Evolutionary conservation across 2,888 invertebrate genomes (phyloP), one percentile per base, ranked within the genome.

Genomic region (Paralinhomoeus sp.): DNA sequence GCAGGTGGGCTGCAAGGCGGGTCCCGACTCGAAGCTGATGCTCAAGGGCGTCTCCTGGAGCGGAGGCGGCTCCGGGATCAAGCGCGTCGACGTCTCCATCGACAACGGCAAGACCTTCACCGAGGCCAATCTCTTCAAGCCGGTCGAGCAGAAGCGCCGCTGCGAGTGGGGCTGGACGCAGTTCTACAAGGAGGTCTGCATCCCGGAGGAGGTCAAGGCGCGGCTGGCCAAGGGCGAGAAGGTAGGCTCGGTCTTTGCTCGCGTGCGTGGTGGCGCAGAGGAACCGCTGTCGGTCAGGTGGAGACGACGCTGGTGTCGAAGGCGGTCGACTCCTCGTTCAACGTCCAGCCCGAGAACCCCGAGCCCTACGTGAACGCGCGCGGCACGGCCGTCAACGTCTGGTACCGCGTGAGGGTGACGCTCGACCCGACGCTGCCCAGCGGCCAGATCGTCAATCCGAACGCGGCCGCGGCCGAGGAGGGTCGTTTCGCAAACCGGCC

Each of bases 81-180:
- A 84, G 1, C 73, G 89, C 41, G 85, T 93, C 21, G 91, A 93
- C 64, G 66, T 93, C 1, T 80, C 82, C 1, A 62, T 67, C 0
- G 84, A 89, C 64, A 66, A 71, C 41, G 91, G 91, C 0, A 67
- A 72, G 51, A 74, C 73, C 13, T 91, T 91, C 89, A 70, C 74
- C 20, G 21, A 21, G 7, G 5, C 37, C 3, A 21, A 37, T 5
- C 37, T 37, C 7, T 15, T n/a, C 12, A 12, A 20, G 37, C 21
- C 37, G 3, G n/a, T 15, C 7, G 21, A 37, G 20, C 37, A 37
- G 37, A 37, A 12, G n/a, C 35, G 17, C 5, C n/a, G 35, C 35
- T 35, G 17, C 5, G 35, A 35, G 62, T 89, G 83, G 75, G 75
- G 78, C 1, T 91, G 91, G 91, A 75, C 80, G 5, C 64, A 89